These are phyloP conservation scores for Ichneumoninae sp. DNA, from an alignment of 2,888 invertebrate genomes.

Conservation along the genomic window DNA sequence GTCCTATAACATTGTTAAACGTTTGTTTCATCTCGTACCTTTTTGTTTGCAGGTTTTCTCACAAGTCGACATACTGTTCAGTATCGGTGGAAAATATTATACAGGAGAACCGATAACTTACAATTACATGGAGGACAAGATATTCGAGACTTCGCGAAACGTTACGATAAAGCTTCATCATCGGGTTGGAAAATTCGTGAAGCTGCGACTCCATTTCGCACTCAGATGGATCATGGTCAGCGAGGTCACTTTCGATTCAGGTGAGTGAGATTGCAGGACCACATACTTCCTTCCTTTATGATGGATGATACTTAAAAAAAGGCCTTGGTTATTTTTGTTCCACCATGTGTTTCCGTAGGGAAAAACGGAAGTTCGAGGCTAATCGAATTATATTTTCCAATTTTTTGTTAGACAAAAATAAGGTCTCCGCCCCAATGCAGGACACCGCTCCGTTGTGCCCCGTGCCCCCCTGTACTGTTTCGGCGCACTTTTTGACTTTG, in stretches of 20 bases:
- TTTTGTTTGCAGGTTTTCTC: conserved; percentile 89
- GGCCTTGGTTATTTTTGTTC: neutral
- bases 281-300: neutral
- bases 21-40: conserved; percentile 23
- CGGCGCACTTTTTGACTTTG: conserved; percentile 4
- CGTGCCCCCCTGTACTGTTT: neutral
- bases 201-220: conserved; percentile 91
- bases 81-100: conserved; percentile 92
- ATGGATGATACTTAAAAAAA: neutral
- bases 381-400: neutral
- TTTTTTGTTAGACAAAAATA: neutral
- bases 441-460: neutral
- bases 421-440: neutral
- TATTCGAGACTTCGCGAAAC: conserved; percentile 92
- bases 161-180: conserved; percentile 93
- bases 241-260: conserved; percentile 94
- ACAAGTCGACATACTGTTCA: conserved; percentile 91
- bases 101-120: conserved; percentile 91
- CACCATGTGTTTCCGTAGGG: neutral
- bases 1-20: conserved; percentile 40
- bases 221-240: conserved; percentile 95
- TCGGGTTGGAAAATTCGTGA: conserved; percentile 92
- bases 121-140: conserved; percentile 90
- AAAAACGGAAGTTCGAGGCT: neutral
- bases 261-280: conserved; percentile 83